A percentile compares a stretch with the other conserved stretches of the same genome.
These are phyloP conservation scores for Zootermopsis nevadensis DNA, from an alignment of 2,888 invertebrate genomes.

Conservation along the genomic window DNA sequence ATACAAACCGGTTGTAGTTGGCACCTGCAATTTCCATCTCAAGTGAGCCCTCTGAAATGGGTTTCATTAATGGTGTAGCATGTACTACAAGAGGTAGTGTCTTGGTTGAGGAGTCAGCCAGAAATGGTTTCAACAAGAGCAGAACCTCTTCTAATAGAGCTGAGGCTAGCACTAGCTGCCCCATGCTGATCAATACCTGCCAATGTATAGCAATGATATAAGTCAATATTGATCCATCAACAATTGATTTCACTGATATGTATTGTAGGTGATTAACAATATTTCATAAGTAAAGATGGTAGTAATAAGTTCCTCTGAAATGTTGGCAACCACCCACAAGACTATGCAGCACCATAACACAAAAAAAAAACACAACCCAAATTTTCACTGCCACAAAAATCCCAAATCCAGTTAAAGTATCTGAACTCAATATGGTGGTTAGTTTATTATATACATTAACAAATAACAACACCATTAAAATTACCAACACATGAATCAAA, in stretches of 20 bases:
- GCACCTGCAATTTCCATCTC: neutral
- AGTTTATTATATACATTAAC: too few relatives aligned
- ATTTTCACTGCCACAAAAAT: too few relatives aligned
- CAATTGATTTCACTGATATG: too few relatives aligned
- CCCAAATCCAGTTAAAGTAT: too few relatives aligned
- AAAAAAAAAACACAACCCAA: too few relatives aligned
- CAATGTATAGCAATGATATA: neutral
- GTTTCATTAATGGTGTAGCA: neutral
- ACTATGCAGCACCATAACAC: too few relatives aligned
- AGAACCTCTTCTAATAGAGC: slow-evolving; percentile 43
- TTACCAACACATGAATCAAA: too few relatives aligned
- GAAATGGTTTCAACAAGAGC: slow-evolving; percentile 23
- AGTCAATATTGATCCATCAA: neutral
- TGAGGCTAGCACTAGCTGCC: slow-evolving; percentile 46
- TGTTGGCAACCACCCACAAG: too few relatives aligned
- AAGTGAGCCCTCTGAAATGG: neutral
- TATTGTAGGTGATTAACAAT: neutral
- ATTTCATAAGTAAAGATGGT: neutral
- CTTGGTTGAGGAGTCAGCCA: neutral
- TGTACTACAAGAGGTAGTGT: neutral
- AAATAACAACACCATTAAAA: too few relatives aligned
- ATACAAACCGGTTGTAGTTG: neutral
- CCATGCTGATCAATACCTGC: slow-evolving; percentile 43
- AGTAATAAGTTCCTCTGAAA: too few relatives aligned
- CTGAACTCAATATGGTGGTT: too few relatives aligned